These are phyloP conservation scores for Pogonomyrmex barbatus DNA, from an alignment of 1,140 invertebrate genomes.

Conservation along the genomic window DNA sequence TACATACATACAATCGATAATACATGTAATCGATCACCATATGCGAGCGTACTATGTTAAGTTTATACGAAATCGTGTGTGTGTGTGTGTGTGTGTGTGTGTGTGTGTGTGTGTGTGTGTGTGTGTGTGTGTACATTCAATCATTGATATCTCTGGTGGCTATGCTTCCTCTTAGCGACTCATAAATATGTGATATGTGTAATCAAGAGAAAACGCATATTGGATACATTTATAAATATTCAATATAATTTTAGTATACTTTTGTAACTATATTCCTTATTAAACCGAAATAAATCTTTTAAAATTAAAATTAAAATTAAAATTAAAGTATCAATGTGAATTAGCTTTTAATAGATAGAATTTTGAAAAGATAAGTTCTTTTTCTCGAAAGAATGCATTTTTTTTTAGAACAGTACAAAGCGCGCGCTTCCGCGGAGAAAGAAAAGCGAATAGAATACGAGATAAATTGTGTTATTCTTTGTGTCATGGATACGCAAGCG, in stretches of 20 bases:
- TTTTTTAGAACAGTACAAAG: no score
- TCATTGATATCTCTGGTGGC: no score
- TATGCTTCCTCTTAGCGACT: background rate
- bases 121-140: no score
- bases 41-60: background rate
- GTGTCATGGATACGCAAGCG: background rate
- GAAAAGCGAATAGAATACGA: background rate
- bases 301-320: no score
- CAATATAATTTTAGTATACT: no score
- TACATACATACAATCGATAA: background rate
- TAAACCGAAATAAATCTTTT: no score
- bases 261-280: no score
- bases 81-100: background rate
- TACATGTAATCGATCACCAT: constrained; percentile 36
- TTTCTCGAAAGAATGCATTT: no score
- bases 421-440: background rate
- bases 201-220: background rate
- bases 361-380: no score
- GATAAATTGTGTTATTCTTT: constrained; percentile 11
- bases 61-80: background rate
- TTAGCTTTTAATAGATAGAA: no score
- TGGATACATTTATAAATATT: background rate
- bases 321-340: no score
- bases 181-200: background rate
- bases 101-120: no score